Percentiles rank a stretch among this genome's conserved stretches.
phyloP scores from a whole-genome alignment of 2,797 vertebrate species.

The Danio aesculapii region DNA sequence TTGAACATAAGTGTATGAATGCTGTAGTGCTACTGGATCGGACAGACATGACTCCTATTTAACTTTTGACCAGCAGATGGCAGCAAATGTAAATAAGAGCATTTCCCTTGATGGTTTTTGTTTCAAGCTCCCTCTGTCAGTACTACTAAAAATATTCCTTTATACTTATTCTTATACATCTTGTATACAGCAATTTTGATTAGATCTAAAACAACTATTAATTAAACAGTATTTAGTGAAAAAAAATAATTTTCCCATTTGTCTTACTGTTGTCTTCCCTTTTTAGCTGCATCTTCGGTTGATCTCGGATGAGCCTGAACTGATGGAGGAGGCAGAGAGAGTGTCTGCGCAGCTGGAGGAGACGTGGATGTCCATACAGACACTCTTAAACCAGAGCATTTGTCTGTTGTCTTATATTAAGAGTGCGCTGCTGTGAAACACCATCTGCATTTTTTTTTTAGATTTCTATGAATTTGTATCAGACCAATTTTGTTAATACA shows the following conservation, averaged over 20 bases:
- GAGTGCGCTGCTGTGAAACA: slow-evolving; percentile 87
- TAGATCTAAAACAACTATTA: not conserved
- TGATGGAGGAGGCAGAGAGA: slow-evolving; percentile 79
- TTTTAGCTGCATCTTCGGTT: slow-evolving; percentile 87
- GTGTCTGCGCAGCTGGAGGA: slow-evolving; percentile 82
- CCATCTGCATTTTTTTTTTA: slow-evolving; percentile 5
- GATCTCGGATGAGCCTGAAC: slow-evolving; percentile 81
- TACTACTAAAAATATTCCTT: not conserved
- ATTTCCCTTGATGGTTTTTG: not conserved
- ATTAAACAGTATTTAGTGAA: no score
- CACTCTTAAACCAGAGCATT: slow-evolving; percentile 88
- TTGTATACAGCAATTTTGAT: not conserved
- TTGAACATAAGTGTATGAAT: not conserved
- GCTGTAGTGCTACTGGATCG: not conserved
- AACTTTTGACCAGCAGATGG: slow-evolving; percentile 50
- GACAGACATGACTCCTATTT: not conserved
- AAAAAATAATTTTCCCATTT: no score
- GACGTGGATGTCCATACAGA: slow-evolving; percentile 85
- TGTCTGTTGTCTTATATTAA: slow-evolving; percentile 92
- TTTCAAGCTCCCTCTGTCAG: not conserved
- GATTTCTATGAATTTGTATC: slow-evolving; percentile 17
- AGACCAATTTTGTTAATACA: slow-evolving; percentile 21
- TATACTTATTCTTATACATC: not conserved
- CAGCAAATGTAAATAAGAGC: slow-evolving; percentile 33
- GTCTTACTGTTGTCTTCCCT: not conserved